These are phyloP conservation scores for Onychomys arenicola DNA, from an alignment of 2,797 vertebrate genomes.

Conservation along the genomic window DNA sequence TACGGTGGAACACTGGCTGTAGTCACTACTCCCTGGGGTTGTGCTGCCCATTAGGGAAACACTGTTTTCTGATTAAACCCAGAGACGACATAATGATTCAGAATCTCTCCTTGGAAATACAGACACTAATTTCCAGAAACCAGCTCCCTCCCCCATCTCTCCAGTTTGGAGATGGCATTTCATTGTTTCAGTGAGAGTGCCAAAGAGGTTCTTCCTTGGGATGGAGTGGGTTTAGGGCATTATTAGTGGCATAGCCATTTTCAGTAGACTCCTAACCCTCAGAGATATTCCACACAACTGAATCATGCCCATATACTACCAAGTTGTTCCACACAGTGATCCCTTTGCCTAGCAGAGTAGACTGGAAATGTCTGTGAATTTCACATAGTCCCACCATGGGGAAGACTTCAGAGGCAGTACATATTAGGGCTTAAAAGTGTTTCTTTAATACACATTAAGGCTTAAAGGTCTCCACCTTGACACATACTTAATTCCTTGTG, in stretches of 20 bases:
- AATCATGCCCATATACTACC: neutral
- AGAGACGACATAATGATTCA: neutral
- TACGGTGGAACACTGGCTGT: neutral
- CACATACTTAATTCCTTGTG: neutral
- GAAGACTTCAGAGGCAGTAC: neutral
- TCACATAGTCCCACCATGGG: neutral
- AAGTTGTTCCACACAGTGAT: neutral
- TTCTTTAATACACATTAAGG: accelerated
- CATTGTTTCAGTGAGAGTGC: neutral
- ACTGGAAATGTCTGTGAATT: neutral
- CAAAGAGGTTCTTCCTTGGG: neutral
- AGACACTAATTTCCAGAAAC: neutral
- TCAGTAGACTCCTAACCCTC: neutral
- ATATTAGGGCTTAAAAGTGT: neutral
- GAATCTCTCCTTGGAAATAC: neutral
- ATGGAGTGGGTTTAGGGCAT: neutral
- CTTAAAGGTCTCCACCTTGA: neutral
- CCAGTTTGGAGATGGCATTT: neutral
- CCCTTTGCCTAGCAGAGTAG: neutral
- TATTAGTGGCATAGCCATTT: neutral
- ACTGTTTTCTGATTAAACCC: neutral
- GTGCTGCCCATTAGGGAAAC: neutral
- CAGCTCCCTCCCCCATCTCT: neutral
- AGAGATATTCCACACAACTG: neutral
- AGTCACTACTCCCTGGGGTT: neutral